A percentile compares a stretch with the other conserved stretches of the same genome.
These are phyloP conservation scores for Polymixis lichenea DNA, from an alignment of 2,888 invertebrate species.

Conservation along the genomic window DNA sequence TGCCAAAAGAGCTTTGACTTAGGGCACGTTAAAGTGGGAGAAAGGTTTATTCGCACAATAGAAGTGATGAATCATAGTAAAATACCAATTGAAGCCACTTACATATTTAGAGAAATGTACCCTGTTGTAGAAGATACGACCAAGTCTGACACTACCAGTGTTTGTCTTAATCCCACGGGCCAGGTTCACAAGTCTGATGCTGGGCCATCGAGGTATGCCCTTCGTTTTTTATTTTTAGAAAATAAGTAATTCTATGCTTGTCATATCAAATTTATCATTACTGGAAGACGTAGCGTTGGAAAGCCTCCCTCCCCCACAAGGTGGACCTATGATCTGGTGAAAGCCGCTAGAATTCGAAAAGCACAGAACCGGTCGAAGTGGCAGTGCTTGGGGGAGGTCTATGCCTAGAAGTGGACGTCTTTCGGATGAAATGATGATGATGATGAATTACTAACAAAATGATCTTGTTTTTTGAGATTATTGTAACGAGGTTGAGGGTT, in stretches of 20 bases:
- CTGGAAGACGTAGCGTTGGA: no score
- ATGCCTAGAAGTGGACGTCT: neutral
- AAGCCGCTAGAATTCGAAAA: neutral
- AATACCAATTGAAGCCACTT: conserved; percentile 88
- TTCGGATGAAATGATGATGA: neutral
- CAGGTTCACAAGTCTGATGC: conserved; percentile 59
- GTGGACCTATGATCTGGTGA: neutral
- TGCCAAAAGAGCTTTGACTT: conserved; percentile 87
- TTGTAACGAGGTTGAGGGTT: neutral
- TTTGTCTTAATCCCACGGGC: conserved; percentile 78
- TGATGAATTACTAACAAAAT: neutral
- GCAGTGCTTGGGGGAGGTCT: neutral
- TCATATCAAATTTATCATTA: no score
- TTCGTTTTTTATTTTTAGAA: neutral
- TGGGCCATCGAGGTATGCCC: conserved; percentile 78
- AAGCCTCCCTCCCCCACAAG: no score
- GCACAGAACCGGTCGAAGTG: neutral
- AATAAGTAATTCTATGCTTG: neutral
- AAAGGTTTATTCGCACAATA: conserved; percentile 87
- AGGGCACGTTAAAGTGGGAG: conserved; percentile 87
- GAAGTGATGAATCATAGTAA: conserved; percentile 91
- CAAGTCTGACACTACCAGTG: conserved; percentile 82
- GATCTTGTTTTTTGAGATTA: neutral
- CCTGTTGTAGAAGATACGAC: conserved; percentile 78
- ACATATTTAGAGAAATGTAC: conserved; percentile 88